Evolutionary conservation across 2,888 invertebrate genomes (phyloP).

Genomic region (Dexiosoma caninum): DNA sequence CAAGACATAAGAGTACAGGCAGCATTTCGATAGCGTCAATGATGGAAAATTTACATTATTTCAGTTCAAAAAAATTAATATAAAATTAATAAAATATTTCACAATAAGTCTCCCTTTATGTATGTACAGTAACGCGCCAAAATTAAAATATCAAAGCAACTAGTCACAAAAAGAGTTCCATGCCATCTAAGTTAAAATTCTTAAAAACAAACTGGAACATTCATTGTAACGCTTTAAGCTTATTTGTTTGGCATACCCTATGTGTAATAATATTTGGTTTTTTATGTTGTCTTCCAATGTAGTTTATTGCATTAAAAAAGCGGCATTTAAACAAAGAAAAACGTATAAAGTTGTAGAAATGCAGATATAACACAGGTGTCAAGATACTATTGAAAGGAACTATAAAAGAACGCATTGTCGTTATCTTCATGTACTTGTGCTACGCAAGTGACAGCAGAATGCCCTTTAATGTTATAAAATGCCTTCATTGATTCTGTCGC

Average conservation of each 20-base stretch:
- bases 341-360: constrained; percentile 33
- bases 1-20: no score
- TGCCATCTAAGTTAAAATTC: no score
- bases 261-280: background rate
- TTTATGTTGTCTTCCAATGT: background rate
- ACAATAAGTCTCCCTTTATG: no score
- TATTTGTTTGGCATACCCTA: background rate
- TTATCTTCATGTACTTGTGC: constrained; percentile 21
- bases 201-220: background rate
- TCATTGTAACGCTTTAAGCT: background rate
- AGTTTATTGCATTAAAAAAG: background rate
- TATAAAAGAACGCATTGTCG: constrained; percentile 36
- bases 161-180: no score
- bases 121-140: no score
- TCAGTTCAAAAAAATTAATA: no score
- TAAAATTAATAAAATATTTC: no score
- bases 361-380: constrained; percentile 41
- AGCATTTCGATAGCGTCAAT: no score
- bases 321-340: constrained; percentile 39
- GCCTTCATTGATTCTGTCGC: constrained; percentile 22
- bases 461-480: constrained; percentile 73
- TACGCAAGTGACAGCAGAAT: constrained; percentile 72
- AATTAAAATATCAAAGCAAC: no score
- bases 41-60: no score
- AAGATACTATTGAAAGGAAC: constrained; percentile 15